Conservation (phyloP, 1,140 invertebrate species). For the Lysiphlebus fabarum region DNA sequence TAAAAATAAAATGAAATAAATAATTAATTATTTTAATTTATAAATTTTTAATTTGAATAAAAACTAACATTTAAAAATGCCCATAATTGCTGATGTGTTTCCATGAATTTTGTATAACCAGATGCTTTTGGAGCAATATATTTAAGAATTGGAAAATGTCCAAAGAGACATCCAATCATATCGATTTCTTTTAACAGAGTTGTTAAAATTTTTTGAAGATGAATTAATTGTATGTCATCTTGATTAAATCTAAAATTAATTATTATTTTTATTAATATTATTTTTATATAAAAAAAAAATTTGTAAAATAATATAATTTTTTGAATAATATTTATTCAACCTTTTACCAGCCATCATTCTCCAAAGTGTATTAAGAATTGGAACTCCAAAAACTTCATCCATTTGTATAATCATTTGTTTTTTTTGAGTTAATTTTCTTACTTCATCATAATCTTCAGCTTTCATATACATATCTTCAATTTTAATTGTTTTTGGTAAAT, state of each 20-base stretch:
- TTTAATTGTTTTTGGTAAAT: slow-evolving; percentile 33
- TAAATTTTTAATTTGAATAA: not conserved
- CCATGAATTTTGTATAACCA: slow-evolving; percentile 71
- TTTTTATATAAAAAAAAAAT: too few species aligned
- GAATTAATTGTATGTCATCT: slow-evolving; percentile 65
- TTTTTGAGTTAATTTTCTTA: slow-evolving; percentile 33
- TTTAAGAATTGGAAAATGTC: slow-evolving; percentile 74
- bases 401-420: slow-evolving; percentile 59
- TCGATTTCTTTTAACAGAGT: slow-evolving; percentile 70
- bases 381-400: slow-evolving; percentile 70
- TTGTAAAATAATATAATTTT: too few species aligned
- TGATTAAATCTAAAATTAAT: slow-evolving; percentile 21
- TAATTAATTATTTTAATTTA: slow-evolving; percentile 9
- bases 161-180: slow-evolving; percentile 74
- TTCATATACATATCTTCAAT: slow-evolving; percentile 46
- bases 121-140: slow-evolving; percentile 71
- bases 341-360: slow-evolving; percentile 78
- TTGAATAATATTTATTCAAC: slow-evolving; percentile 44
- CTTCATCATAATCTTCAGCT: slow-evolving; percentile 38
- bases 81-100: slow-evolving; percentile 69
- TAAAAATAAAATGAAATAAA: slow-evolving; percentile 34
- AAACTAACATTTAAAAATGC: slow-evolving; percentile 60
- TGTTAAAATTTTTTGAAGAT: slow-evolving; percentile 66
- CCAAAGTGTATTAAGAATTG: slow-evolving; percentile 83
- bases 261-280: not conserved